Evolutionary conservation across 1,140 invertebrate genomes (phyloP).

Genomic region (Cataglyphis hispanica): DNA sequence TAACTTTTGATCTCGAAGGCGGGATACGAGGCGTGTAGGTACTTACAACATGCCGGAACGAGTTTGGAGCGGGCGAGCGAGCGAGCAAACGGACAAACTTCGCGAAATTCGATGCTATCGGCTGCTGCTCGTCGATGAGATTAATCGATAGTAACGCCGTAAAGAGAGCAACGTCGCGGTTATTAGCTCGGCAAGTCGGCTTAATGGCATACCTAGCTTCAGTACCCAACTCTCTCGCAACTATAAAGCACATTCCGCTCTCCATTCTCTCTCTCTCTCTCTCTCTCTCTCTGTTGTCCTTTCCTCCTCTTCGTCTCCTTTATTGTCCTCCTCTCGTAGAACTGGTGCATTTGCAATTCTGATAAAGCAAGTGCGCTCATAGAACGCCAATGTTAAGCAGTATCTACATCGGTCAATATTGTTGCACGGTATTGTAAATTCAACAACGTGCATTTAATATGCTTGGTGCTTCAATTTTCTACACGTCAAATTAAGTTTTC

Average conservation of each 20-base stretch:
- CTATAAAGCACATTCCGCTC: conserved; percentile 45
- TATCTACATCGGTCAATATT: conserved; percentile 50
- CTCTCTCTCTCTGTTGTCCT: not conserved
- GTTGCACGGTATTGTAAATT: conserved; percentile 22
- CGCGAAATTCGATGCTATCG: conserved; percentile 42
- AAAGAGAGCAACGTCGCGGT: conserved; percentile 68
- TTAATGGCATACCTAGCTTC: conserved; percentile 67
- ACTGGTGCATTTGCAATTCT: conserved; percentile 45
- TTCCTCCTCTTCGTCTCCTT: not conserved
- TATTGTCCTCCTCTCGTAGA: not conserved
- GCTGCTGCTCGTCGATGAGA: conserved; percentile 65
- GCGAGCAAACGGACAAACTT: conserved; percentile 39
- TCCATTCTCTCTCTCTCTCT: conserved; percentile 19
- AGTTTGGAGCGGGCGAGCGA: not conserved
- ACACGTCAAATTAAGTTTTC: not conserved
- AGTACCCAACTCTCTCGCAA: conserved; percentile 20
- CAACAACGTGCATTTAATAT: conserved; percentile 21
- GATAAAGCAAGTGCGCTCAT: conserved; percentile 46
- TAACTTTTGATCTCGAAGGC: conserved; percentile 28
- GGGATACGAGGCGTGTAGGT: not conserved
- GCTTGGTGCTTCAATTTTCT: not conserved
- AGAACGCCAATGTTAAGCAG: conserved; percentile 29
- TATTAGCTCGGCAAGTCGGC: conserved; percentile 68
- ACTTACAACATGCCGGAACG: conserved; percentile 9
- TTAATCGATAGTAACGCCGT: conserved; percentile 71